These are phyloP conservation scores for Calyptommatus sinebrachiatus DNA, from an alignment of 2,113 vertebrate species.

Conservation along the genomic window DNA sequence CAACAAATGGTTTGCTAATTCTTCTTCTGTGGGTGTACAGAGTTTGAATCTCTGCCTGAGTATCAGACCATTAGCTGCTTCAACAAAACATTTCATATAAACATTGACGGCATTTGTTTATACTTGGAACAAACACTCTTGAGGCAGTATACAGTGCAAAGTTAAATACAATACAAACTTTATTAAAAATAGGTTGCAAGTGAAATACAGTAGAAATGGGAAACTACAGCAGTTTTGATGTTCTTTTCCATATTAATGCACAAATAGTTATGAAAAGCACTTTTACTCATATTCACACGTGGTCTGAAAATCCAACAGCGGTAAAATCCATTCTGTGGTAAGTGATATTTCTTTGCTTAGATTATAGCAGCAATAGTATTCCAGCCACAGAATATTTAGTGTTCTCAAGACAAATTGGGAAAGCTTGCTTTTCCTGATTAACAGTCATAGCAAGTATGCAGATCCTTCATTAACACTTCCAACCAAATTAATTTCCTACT, in stretches of 20 bases:
- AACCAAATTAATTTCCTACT: constrained; percentile 58
- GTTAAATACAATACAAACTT: constrained; percentile 83
- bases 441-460: constrained; percentile 60
- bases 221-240: constrained; percentile 80
- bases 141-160: constrained; percentile 66
- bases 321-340: constrained; percentile 60
- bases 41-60: not conserved
- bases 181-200: constrained; percentile 84
- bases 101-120: fast-evolving
- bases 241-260: constrained; percentile 65
- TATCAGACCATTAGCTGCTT: too few species aligned
- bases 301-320: constrained; percentile 60
- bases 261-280: constrained; percentile 70
- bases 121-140: constrained; percentile 44
- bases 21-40: too few species aligned
- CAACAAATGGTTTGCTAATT: too few species aligned
- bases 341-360: constrained; percentile 55
- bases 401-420: constrained; percentile 62
- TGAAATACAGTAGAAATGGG: constrained; percentile 82
- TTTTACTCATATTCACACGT: constrained; percentile 70
- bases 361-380: constrained; percentile 60
- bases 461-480: constrained; percentile 67
- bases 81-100: not conserved
- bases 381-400: constrained; percentile 61
- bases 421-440: constrained; percentile 65